Base-by-base conservation (phyloP, 2,888 invertebrate genomes). In the Lottia scabra region DNA sequence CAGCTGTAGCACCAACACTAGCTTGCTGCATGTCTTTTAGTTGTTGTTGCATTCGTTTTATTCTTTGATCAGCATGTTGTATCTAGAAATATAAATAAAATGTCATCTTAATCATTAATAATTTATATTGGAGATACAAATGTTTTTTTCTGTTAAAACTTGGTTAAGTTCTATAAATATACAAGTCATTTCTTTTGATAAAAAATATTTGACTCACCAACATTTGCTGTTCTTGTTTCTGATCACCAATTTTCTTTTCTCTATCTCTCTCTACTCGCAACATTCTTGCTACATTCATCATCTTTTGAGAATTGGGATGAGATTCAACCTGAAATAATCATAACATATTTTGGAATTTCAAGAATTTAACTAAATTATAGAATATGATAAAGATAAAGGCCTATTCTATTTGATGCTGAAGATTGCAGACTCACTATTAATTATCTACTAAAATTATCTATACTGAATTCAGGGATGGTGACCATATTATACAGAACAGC, bases 11-110 rank as follows among this genome's bases (percentile, higher is more conserved):
- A 46, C 92, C 92, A 0, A 91, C 90, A 66, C 91, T 91, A 1
- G 92, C 91, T 75, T 92, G 91, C 63, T 91, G 90, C 45, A 92
- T 85, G 71, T 92, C 93, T 75, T 92, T 92, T 65, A 95, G 90
- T 85, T 94, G 94, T 78, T 93, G 92, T 82, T 94, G 93, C 63
- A 95, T 88, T 78, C 94, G 92, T 72, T 91, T 91, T 16, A 92
- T 88, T 62, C 91, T 88, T 83, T 92, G 91, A 69, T 92, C 92
- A 10, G 90, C 85, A 78, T 91, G 91, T 70, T 90, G 88, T 38
- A 92, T 84, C 91, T 91, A 77, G 6, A 67, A 65, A 46, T 65
- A 15, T 63, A 27, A 19, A 26, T 23, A 23, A 27, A 63, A 38
- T 19, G 48, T 23, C 8, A 65, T 38, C 10, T 38, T 38, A 38